Evolutionary conservation across 2,888 invertebrate genomes (phyloP), one percentile per base, ranked within the genome.

Genomic region (Lasioglossum malachurum): DNA sequence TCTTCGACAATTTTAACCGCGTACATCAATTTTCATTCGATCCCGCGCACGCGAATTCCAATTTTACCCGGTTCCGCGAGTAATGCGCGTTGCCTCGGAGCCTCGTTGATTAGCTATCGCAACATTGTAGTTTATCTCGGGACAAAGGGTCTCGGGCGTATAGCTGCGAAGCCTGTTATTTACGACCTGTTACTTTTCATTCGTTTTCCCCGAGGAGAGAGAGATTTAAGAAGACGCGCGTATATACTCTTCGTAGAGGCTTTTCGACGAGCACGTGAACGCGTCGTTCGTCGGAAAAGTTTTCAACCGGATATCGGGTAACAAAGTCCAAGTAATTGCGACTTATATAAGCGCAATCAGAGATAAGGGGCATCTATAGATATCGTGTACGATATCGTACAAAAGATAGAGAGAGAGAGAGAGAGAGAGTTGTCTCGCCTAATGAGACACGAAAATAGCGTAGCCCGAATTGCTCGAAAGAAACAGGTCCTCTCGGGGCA

Each of bases 381-480:
- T 78, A 78, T 78, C n/a, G 38, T 4, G 74, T 16, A 44, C 64
- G 5, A 16, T 31, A 19, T 46, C 19, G 12, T 10, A 57, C 53
- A n/a, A 57, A 3, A 12, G 8, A 2, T n/a, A 53, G 10, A 12
- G 23, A 8, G 0, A 1, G 1, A n/a, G 12, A 10, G 53, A 10
- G 80, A 80, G 44, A 78, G 78, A 38, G 60, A 72, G 84, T 44
- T 44, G 44, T 57, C 57, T 5, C 57, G 71, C 74, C 31, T 77
- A 86, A 86, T 23, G 86, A 71, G 76, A 75, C 82, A 74, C 71
- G 78, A 78, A 80, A 83, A 86, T 72, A 80, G 78, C 49, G 74
- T 67, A 67, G 72, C 35, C 4, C 79, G 80, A 73, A 67, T 69
- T 74, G 35, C 44, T 69, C 60, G n/a, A 27, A 77, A 31, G 27